Evolutionary conservation across 2,113 vertebrate genomes (phyloP), one percentile per base, ranked within the genome.

Genomic region (Phalacrocorax carbo): DNA sequence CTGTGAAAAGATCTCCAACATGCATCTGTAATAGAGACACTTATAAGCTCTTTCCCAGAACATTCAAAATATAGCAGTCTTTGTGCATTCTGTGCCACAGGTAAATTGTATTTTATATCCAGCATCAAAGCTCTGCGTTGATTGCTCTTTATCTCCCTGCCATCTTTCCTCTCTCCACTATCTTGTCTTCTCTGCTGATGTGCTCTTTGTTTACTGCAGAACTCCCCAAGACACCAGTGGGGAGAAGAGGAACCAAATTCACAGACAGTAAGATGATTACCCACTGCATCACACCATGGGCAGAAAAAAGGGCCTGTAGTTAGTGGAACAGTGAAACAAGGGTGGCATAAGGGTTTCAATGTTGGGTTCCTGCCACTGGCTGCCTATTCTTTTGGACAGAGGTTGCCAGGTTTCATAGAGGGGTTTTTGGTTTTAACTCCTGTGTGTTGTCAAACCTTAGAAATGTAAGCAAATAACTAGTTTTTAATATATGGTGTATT

Each of bases 171-270:
- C 34, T 75, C 49, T 42, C 44, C 40, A 15, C 71, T 73, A 0
- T 60, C 44, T 92, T 92, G 34, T 94, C 57, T 85, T 88, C 51
- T 87, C 44, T 96, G 80, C 78, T 97, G 73, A 95, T 62, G 44
- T 90, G 58, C 65, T 97, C 95, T 94, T 98, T 97, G 88, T 92
- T 94, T 96, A 61, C 89, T 96, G 26, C 95, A 99, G 98, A 98
- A 97, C 96, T 99, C 98, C 93, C 98, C 98, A 97, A 99, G 98
- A 97, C 98, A 98, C 95, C 98, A 98, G 90, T 98, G 98, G 98
- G 98, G 98, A 97, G 98, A 99, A 96, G 98, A 98, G 87, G 99
- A 99, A 78, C 98, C 98, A 89, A 98, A 98, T 95, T 98, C 98
- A 89, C 98, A 98, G 83, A 98, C 93, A 93, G 98, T 99, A 98